These are phyloP conservation scores for Hemibagrus guttatus DNA, from an alignment of 2,797 vertebrate species.

Conservation along the genomic window DNA sequence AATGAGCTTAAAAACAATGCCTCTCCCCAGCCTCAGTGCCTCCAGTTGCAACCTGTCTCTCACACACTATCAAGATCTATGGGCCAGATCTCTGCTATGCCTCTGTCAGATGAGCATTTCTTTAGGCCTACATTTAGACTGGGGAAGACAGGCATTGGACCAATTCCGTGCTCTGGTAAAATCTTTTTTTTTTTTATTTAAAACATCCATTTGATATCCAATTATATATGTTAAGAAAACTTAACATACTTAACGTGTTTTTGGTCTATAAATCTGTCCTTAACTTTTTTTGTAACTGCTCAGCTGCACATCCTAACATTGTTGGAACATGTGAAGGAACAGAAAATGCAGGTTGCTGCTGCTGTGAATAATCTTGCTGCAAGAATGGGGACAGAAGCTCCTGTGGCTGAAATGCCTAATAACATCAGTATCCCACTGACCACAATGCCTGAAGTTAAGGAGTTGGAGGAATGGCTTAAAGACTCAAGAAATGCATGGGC, in stretches of 20 bases:
- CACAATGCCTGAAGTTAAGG: slow-evolving; percentile 29
- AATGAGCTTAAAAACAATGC: too few species aligned
- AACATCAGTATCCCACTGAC: slow-evolving; percentile 37
- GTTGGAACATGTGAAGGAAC: slow-evolving; percentile 7
- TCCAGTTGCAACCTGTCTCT: background rate
- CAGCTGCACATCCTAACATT: slow-evolving; percentile 31
- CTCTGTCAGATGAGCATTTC: slow-evolving; percentile 13
- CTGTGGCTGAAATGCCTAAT: slow-evolving; percentile 35
- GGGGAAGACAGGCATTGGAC: slow-evolving; percentile 24
- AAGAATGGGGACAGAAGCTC: slow-evolving; percentile 22
- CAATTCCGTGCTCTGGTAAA: slow-evolving; percentile 35
- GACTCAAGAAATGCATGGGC: slow-evolving; percentile 4
- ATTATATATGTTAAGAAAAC: background rate
- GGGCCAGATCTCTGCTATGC: slow-evolving; percentile 7
- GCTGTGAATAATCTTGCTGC: slow-evolving; percentile 22
- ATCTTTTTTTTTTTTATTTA: background rate
- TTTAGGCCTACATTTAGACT: slow-evolving; percentile 35
- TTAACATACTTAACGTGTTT: too few species aligned
- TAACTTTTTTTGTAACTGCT: background rate
- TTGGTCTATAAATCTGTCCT: background rate
- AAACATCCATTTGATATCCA: background rate
- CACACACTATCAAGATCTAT: background rate
- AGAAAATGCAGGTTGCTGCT: slow-evolving; percentile 33
- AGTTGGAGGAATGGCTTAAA: slow-evolving; percentile 40
- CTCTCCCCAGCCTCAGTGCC: background rate